Evolutionary conservation across 2,888 invertebrate species (phyloP).

Genomic region (Ferdinandea cuprea): DNA sequence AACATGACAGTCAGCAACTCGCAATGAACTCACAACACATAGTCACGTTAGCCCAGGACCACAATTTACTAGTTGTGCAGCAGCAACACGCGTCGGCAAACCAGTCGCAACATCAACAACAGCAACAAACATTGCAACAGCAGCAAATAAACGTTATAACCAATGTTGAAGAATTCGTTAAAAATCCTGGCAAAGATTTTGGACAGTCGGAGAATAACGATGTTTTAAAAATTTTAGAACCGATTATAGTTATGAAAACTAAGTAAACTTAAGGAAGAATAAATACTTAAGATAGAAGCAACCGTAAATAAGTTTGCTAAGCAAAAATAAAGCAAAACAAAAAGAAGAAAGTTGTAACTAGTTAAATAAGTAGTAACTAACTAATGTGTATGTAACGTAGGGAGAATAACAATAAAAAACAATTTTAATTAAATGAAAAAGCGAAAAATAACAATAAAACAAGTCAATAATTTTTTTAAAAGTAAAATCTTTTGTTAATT

Average conservation of each 20-base stretch:
- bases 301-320: slow-evolving; percentile 60
- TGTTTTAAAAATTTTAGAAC: slow-evolving; percentile 83
- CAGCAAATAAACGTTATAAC: slow-evolving; percentile 64
- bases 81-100: slow-evolving; percentile 64
- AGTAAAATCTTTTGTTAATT: slow-evolving; percentile 77
- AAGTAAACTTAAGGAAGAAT: slow-evolving; percentile 78
- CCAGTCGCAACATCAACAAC: slow-evolving; percentile 47
- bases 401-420: slow-evolving; percentile 53
- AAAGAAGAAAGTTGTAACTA: slow-evolving; percentile 59
- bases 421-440: slow-evolving; percentile 65
- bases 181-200: slow-evolving; percentile 78
- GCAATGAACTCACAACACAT: slow-evolving; percentile 35
- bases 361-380: slow-evolving; percentile 72
- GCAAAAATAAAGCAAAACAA: slow-evolving; percentile 51
- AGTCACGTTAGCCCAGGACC: slow-evolving; percentile 46
- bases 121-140: slow-evolving; percentile 51
- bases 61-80: slow-evolving; percentile 51
- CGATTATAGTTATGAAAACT: slow-evolving; percentile 83
- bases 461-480: slow-evolving; percentile 82
- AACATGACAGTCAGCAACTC: slow-evolving; percentile 76
- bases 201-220: slow-evolving; percentile 81
- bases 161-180: slow-evolving; percentile 75
- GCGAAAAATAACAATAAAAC: slow-evolving; percentile 76
- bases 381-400: slow-evolving; percentile 72
- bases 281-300: slow-evolving; percentile 26